Evolutionary conservation across 2,113 vertebrate genomes (phyloP).

Genomic region (Vombatus ursinus): DNA sequence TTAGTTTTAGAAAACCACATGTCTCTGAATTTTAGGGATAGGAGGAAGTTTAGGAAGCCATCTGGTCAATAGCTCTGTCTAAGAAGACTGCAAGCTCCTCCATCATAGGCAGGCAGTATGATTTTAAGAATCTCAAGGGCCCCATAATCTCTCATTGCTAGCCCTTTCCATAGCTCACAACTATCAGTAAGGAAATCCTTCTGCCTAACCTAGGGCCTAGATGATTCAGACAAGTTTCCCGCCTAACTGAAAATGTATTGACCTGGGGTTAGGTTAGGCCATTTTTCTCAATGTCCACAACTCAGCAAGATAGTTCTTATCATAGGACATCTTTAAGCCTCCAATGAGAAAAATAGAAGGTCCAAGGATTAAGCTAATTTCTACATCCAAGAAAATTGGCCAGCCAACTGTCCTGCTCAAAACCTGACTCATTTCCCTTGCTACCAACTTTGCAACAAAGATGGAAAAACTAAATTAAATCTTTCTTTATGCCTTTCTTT

Average conservation of each 20-base stretch:
- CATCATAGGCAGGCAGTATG: background rate
- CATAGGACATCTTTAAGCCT: background rate
- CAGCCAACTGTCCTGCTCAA: background rate
- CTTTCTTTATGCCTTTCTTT: background rate
- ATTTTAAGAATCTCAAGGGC: background rate
- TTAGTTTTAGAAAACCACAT: background rate
- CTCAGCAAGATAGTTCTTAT: background rate
- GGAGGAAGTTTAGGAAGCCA: background rate
- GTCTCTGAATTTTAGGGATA: background rate
- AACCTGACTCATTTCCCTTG: background rate
- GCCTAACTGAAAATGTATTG: background rate
- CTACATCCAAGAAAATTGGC: background rate
- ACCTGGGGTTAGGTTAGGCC: background rate
- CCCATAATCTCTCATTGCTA: background rate
- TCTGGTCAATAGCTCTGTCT: background rate
- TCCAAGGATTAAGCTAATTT: background rate
- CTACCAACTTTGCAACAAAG: background rate
- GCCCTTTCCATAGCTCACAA: background rate
- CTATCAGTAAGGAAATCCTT: slow-evolving; percentile 1
- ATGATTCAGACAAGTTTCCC: background rate
- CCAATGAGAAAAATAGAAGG: background rate
- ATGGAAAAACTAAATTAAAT: background rate
- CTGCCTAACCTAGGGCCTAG: background rate
- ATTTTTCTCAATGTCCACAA: background rate
- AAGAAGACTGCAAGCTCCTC: background rate